Evolutionary conservation across 2,888 invertebrate species (phyloP), one percentile per base, ranked within the genome.

Genomic region (Schrankia costaestrigalis): DNA sequence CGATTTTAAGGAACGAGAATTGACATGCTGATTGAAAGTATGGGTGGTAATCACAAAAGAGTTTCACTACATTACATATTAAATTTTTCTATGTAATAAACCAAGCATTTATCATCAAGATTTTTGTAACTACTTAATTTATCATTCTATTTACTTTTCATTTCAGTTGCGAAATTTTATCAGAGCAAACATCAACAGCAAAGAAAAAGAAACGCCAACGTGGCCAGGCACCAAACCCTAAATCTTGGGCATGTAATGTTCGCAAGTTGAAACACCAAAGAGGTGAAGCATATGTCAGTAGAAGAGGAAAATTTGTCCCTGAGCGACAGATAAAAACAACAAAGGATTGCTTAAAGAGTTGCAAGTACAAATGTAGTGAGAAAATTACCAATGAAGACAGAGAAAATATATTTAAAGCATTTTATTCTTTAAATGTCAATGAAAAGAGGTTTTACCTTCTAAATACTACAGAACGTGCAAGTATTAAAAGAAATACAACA

Each of bases 391-490:
- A 86, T 33, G 56, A 62, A 0, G 84, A 86, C 34, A 43, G 86
- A 21, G 78, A 84, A 60, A 68, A 76, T 11, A 77, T 87, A 33
- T 87, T 87, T 46, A 80, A 78, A 65, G 79, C 85, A 0, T 87
- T 85, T 35, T 87, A 86, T 44, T 77, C 81, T 0, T 47, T 87
- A 23, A 81, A 74, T 23, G 68, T 77, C 0, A 85, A 82, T 26
- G 86, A 87, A 53, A 87, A 87, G 48, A 79, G 78, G 46, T 81
- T 83, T 55, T 87, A 82, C 11, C 35, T 86, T n/a, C 57, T 87
- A 0, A 85, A 76, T 37, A 82, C 83, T 3, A 85, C 86, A 1
- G 86, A 86, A 47, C 56, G 85, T 24, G 66, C 75, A 14, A 53
- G 62, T n/a, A 69, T 79, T 0, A 83, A 76, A 51, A 61, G 67